phyloP scores from a whole-genome alignment of 2,888 invertebrate species.

The Timandra comae region DNA sequence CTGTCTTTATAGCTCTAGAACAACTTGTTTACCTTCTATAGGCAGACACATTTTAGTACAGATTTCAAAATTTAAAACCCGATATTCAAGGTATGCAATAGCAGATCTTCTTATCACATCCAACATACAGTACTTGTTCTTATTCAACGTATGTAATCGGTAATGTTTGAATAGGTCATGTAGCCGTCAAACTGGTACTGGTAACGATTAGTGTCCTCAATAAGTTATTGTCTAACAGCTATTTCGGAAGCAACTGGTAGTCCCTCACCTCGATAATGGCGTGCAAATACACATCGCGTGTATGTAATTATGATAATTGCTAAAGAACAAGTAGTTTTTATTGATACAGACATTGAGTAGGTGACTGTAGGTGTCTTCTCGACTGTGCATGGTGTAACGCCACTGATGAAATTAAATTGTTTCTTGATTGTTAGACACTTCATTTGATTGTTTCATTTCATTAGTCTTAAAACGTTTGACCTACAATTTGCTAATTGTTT shows the following conservation, averaged over 20 bases:
- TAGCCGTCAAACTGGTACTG: conserved; percentile 23
- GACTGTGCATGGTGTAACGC: conserved; percentile 13
- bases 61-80: too few species aligned
- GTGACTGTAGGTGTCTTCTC: conserved; percentile 5
- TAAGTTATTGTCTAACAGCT: conserved; percentile 24
- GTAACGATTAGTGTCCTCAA: conserved; percentile 19
- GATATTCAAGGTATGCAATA: too few species aligned
- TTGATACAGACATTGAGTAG: conserved; percentile 5
- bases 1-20: too few species aligned
- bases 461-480: too few species aligned
- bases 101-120: too few species aligned
- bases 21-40: too few species aligned
- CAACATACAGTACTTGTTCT: too few species aligned
- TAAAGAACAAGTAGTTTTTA: conserved; percentile 12
- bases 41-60: too few species aligned
- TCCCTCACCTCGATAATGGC: conserved; percentile 55
- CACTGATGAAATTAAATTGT: not conserved
- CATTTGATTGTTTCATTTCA: too few species aligned
- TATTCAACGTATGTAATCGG: too few species aligned
- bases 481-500: too few species aligned
- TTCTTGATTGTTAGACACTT: too few species aligned
- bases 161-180: conserved; percentile 23
- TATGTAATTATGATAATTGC: conserved; percentile 35
- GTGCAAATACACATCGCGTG: conserved; percentile 32
- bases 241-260: conserved; percentile 38